Conservation (phyloP, 1,140 invertebrate species). For the Hylaeus anthracinus region DNA sequence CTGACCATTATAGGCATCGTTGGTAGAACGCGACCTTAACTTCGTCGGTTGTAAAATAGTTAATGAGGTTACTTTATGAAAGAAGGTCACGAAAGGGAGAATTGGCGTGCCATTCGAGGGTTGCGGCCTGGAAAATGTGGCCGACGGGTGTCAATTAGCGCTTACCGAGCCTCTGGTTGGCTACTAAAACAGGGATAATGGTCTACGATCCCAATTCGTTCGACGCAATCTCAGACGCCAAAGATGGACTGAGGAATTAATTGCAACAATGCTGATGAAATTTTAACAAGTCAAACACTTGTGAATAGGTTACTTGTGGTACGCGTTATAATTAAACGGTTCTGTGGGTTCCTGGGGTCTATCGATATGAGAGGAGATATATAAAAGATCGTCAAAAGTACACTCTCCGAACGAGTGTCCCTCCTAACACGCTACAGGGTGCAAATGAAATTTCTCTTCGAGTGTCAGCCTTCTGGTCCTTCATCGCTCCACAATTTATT, state of each 20-base stretch:
- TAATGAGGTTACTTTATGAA: constrained; percentile 49
- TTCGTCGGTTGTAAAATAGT: constrained; percentile 21
- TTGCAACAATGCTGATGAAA: background rate
- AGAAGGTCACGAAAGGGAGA: constrained; percentile 25
- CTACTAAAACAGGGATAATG: constrained; percentile 49
- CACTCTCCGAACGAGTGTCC: too few species aligned
- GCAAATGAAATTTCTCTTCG: background rate
- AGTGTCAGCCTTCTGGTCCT: background rate
- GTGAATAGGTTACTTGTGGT: too few species aligned
- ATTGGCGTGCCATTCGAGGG: constrained; percentile 40
- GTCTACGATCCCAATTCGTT: constrained; percentile 7
- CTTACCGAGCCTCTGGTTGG: constrained; percentile 14
- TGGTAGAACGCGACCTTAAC: constrained; percentile 39
- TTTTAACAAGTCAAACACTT: too few species aligned
- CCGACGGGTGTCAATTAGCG: constrained; percentile 58
- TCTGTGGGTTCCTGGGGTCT: too few species aligned
- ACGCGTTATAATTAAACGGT: background rate
- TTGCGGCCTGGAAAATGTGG: constrained; percentile 46
- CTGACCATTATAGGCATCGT: background rate
- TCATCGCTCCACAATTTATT: background rate
- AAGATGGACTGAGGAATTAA: background rate
- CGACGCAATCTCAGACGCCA: constrained; percentile 14
- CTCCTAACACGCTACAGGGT: too few species aligned
- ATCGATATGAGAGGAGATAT: too few species aligned
- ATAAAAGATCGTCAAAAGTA: too few species aligned